Base-by-base conservation (phyloP, 2,888 invertebrate species). In the Aplocera efformata region DNA sequence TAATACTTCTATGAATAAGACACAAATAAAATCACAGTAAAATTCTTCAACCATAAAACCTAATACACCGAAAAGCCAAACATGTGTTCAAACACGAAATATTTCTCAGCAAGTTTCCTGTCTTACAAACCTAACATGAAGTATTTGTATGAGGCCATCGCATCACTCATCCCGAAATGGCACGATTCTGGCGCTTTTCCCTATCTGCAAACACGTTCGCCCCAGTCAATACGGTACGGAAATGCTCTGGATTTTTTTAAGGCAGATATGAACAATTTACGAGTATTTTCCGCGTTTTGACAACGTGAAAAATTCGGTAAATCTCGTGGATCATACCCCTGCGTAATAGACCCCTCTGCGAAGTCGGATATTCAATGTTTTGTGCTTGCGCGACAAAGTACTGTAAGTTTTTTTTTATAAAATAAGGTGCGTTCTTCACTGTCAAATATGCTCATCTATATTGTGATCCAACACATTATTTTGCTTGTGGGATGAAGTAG, bases 331-430 rank as follows among this genome's bases (percentile, higher is more conserved):
- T 55, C 48, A 57, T 56, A 51, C 48, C 53, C 56, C 49, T 50
- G 53, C 51, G 64, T 63, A 62, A 63, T 66, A 65, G 56, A 51
- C 53, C 44, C 53, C 54, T 33, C 37, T 56, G 58, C 49, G 53
- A 53, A 53, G 35, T 48, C 51, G 62, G 58, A 59, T 66, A 72
- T 72, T 68, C 67, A 64, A 69, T 70, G 67, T 63, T 45, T 58
- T 59, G 52, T 48, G 56, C 53, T 50, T 52, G 52, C 44, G 47
- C 47, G 36, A 33, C 26, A 37, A 39, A 42, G 40, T 37, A 32
- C 43, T 43, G 31, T 40, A 39, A 41, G 46, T 46, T 49, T 42
- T 54, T 27, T 32, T 29, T 10, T n/a, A n/a, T n/a, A n/a, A n/a
- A n/a, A 17, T 45, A 34, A 43, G 28, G 45, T 13, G 20, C 10